Base-by-base conservation (phyloP, 2,113 vertebrate genomes). In the Acanthisitta chloris region DNA sequence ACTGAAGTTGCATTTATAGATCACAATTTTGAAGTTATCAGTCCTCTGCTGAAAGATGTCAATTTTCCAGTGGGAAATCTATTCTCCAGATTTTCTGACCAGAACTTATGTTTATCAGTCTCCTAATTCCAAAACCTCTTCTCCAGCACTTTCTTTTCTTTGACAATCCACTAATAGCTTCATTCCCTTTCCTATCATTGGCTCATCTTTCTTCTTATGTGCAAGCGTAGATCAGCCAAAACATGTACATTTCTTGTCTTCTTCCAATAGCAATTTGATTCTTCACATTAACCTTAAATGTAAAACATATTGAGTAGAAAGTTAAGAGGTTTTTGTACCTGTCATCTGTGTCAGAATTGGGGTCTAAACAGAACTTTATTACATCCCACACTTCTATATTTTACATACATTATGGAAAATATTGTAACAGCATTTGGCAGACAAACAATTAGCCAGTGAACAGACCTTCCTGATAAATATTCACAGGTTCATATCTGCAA, bases 121-220 rank as follows among this genome's bases (percentile, higher is more conserved):
- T 90, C 51, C 71, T 95, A 89, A 84, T 96, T 93, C 91, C 69
- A 67, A 95, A 95, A 67, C 58, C 88, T 95, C 66, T 91, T 93
- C 80, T 92, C 85, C 72, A 87, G 36, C 83, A 84, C 74, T 95
- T 93, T 48, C 49, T 95, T 95, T 93, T 62, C 80, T 72, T 81
- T 84, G 92, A 95, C 65, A 80, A 74, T 80, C 72, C 45, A 42
- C 95, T 86, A 77, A 92, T 86, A 74, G 96, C 84, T 94, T 96
- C 80, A 95, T 93, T 86, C 76, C 80, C 88, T 96, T 67, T 31
- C 85, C 87, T 95, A 86, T 86, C 59, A 70, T 88, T 91, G 91
- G 82, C 64, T 93, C 77, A 90, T 90, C 87, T 82, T 86, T 95
- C 90, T 80, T 96, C 90, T 87, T 83, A 87, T 59, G 94, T 96